Base-by-base conservation (phyloP, 2,888 invertebrate genomes). In the Smittia sp. region DNA sequence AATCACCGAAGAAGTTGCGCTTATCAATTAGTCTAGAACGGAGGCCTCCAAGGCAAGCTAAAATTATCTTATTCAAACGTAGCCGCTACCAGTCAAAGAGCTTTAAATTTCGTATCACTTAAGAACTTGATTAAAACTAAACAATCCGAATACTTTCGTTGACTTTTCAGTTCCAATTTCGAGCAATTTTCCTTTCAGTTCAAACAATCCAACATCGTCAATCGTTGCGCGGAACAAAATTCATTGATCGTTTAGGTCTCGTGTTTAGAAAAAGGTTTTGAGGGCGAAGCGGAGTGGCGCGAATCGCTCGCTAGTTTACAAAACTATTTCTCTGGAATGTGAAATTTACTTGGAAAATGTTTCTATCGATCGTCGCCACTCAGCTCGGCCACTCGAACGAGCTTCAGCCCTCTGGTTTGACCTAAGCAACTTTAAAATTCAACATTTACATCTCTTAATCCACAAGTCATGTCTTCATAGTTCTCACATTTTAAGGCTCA, bases 401-500 rank as follows among this genome's bases (percentile, higher is more conserved):
- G 46, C n/a, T 15, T 13, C 46, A 3, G 11, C 38, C 38, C 2
- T n/a, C 46, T 15, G 46, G 6, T 46, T 46, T 46, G 4, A 13
- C 9, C 9, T 32, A 32, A 6, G 9, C 3, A 32, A 32, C 32
- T 6, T 32, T 32, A 32, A 32, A 32, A 32, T 9, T 32, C 32
- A 32, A 32, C 32, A 32, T 3, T 6, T 32, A 32, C 9, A 3
- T 32, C n/a, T 15, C 46, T 46, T 46, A 46, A 6, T 11, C 46
- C n/a, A 22, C 58, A 58, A 58, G 58, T 58, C 58, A 58, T 58
- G 58, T 58, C 58, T 58, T 58, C 58, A 46, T 46, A 6, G 46
- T 46, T 13, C n/a, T 46, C 46, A 46, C 46, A 46, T 1, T 58
- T 18, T 58, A 58, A 58, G 58, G 58, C 58, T 58, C 58, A 18